Conservation (phyloP, 1,140 invertebrate species). For the Megalopta genalis region DNA sequence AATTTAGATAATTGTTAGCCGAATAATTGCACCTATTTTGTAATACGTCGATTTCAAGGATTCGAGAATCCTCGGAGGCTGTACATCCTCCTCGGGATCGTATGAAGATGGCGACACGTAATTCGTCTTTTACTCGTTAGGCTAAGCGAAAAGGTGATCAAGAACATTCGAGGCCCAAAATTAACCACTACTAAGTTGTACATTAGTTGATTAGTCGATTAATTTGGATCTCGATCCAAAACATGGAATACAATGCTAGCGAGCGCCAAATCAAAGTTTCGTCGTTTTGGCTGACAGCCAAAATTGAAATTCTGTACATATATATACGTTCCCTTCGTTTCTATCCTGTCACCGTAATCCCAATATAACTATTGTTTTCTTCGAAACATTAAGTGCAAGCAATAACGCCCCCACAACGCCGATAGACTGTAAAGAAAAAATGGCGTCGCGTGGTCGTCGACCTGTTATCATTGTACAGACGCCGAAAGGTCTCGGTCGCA, state of each 20-base stretch:
- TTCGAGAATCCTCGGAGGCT: not conserved
- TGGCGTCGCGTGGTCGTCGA: not conserved
- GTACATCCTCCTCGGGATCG: not conserved
- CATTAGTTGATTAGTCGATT: constrained; percentile 29
- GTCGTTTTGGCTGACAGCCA: constrained; percentile 51
- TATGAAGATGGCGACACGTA: not conserved
- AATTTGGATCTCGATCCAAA: constrained; percentile 36
- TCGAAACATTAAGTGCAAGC: not conserved
- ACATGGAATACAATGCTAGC: constrained; percentile 66
- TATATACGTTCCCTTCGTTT: constrained; percentile 6
- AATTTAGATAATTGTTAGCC: not conserved
- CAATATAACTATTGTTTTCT: not conserved
- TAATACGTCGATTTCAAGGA: not conserved
- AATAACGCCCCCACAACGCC: not conserved
- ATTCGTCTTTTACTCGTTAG: not conserved
- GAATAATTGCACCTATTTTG: not conserved
- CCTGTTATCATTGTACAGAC: constrained; percentile 12
- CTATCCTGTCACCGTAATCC: constrained; percentile 7
- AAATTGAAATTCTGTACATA: constrained; percentile 51
- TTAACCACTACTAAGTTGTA: constrained; percentile 19
- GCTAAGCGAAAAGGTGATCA: not conserved
- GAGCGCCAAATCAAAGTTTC: constrained; percentile 68
- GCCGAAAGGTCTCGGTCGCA: constrained; percentile 5
- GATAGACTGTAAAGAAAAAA: constrained; percentile 31
- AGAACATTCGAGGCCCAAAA: constrained; percentile 12